phyloP scores from a whole-genome alignment of 2,888 invertebrate genomes.

The Pandemis heparana region DNA sequence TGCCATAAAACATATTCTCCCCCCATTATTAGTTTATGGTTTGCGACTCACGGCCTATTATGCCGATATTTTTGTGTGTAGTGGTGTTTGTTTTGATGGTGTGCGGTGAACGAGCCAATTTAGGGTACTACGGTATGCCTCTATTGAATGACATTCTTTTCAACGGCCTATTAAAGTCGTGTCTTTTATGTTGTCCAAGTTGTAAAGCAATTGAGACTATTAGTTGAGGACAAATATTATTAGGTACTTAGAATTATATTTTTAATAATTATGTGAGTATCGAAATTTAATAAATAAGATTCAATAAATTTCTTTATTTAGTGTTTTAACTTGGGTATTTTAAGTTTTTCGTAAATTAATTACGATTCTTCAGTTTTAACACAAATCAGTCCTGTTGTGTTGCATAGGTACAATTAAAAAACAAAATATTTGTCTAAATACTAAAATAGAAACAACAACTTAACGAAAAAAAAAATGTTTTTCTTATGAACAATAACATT shows the following conservation, averaged over 20 bases:
- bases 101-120: constrained; percentile 76
- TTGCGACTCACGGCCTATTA: constrained; percentile 81
- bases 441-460: too few species aligned
- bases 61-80: constrained; percentile 79
- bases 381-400: too few species aligned
- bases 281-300: background rate
- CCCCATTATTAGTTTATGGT: constrained; percentile 85
- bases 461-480: background rate
- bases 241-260: background rate
- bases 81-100: constrained; percentile 80
- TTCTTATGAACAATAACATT: background rate
- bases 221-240: background rate
- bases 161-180: constrained; percentile 26
- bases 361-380: too few species aligned
- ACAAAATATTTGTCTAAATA: too few species aligned
- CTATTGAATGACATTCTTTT: constrained; percentile 58
- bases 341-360: too few species aligned
- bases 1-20: constrained; percentile 84
- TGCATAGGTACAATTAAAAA: too few species aligned
- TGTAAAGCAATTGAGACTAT: constrained; percentile 31
- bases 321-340: too few species aligned
- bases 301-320: too few species aligned
- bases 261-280: background rate
- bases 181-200: constrained; percentile 21
- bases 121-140: constrained; percentile 64